Percentiles rank a stretch among this genome's conserved stretches.
Conservation (phyloP, 2,113 vertebrate genomes). For the Saimiri boliviensis region DNA sequence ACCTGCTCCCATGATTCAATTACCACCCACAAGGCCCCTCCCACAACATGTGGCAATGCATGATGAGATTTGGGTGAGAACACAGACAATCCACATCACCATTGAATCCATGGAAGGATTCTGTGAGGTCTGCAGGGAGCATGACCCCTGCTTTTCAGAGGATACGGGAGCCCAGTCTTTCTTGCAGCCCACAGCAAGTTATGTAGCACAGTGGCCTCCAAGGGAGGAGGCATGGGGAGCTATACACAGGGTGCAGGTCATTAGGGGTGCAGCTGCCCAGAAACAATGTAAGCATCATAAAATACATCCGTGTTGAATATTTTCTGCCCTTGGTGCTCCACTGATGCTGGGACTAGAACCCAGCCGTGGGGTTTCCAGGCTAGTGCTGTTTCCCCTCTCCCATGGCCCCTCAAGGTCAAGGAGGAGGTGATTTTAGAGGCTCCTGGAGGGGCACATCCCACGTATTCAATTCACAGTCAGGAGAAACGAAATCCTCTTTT, state of each 20-base stretch:
- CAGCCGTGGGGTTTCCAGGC: not conserved
- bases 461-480: not conserved
- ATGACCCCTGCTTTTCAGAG: not conserved
- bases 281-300: not conserved
- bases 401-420: not conserved
- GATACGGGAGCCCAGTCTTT: not conserved
- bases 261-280: not conserved
- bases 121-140: not conserved
- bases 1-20: no score
- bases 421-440: not conserved
- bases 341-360: not conserved
- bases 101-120: not conserved
- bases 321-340: not conserved
- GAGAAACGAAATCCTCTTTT: not conserved
- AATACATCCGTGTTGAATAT: not conserved
- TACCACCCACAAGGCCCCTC: no score
- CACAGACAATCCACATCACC: no score
- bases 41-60: no score
- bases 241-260: not conserved
- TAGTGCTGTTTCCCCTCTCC: not conserved
- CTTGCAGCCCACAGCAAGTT: not conserved
- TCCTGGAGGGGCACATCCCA: not conserved
- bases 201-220: not conserved
- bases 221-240: not conserved
- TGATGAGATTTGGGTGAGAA: no score